A percentile compares a stretch with the other conserved stretches of the same genome.
Conservation (phyloP, 2,113 vertebrate species). For the Syngnathus scovelli region DNA sequence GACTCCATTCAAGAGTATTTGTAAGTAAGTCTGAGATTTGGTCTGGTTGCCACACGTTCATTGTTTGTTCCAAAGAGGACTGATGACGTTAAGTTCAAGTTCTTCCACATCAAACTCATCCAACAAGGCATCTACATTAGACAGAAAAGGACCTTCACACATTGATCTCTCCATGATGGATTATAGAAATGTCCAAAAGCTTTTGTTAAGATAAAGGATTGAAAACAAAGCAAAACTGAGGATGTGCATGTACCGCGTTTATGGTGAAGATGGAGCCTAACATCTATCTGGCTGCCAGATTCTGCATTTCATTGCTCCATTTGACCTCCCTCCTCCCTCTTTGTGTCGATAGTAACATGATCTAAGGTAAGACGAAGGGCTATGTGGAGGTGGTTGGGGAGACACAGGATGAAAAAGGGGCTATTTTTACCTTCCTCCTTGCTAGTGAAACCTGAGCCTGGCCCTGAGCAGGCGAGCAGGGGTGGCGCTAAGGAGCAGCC, state of each 20-base stretch:
- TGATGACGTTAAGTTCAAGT: neutral
- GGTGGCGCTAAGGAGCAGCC: constrained; percentile 51
- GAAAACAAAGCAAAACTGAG: neutral
- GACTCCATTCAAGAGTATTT: too few relatives aligned
- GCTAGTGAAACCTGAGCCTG: constrained; percentile 72
- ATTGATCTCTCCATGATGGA: neutral
- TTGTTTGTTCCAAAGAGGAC: neutral
- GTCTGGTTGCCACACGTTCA: neutral
- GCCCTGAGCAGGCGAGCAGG: constrained; percentile 69
- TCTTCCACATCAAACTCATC: neutral
- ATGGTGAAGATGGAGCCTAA: constrained; percentile 38
- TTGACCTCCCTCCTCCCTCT: constrained; percentile 48
- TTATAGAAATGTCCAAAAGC: neutral
- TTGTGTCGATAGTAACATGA: constrained; percentile 67
- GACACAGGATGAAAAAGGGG: constrained; percentile 49
- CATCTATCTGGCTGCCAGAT: constrained; percentile 47
- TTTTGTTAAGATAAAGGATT: neutral
- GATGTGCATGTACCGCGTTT: constrained; percentile 20
- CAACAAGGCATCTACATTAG: neutral
- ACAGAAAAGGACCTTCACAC: neutral
- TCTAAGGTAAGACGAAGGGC: constrained; percentile 55
- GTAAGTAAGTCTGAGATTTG: neutral
- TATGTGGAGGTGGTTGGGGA: constrained; percentile 50
- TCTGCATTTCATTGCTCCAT: constrained; percentile 23
- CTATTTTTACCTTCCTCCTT: constrained; percentile 68